Percentiles rank a stretch among this genome's conserved stretches.
These are phyloP conservation scores for Apistogramma diplotaenia DNA, from an alignment of 2,113 vertebrate genomes.

Conservation along the genomic window DNA sequence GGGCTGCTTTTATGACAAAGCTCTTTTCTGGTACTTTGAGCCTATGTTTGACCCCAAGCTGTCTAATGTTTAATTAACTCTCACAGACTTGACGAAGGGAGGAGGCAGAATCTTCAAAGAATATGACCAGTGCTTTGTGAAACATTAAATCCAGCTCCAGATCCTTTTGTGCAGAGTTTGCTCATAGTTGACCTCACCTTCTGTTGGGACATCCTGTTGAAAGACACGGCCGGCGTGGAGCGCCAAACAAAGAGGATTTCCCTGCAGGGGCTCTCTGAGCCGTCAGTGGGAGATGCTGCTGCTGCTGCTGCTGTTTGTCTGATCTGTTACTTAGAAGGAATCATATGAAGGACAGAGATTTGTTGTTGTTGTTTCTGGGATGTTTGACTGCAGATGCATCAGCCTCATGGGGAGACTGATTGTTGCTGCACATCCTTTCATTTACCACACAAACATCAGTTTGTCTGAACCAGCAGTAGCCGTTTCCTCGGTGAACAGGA, in stretches of 20 bases:
- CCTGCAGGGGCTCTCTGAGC: conserved; percentile 61
- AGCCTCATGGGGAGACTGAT: background rate
- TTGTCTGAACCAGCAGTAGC: background rate
- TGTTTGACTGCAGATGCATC: background rate
- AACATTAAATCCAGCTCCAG: conserved; percentile 68
- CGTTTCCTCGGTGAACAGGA: background rate
- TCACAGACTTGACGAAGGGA: conserved; percentile 37
- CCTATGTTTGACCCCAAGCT: conserved; percentile 50
- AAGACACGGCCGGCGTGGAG: conserved; percentile 46
- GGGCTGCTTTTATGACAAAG: background rate
- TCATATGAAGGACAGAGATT: conserved; percentile 13
- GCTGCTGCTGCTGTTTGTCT: conserved; percentile 34
- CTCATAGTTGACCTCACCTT: conserved; percentile 79
- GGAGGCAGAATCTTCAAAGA: conserved; percentile 67
- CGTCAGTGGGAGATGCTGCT: conserved; percentile 58
- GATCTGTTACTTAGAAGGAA: conserved; percentile 29
- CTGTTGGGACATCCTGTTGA: conserved; percentile 67
- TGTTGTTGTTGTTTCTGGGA: conserved; percentile 21
- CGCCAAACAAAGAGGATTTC: conserved; percentile 69
- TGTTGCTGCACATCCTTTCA: background rate
- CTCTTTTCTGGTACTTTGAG: background rate
- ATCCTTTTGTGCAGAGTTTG: conserved; percentile 66
- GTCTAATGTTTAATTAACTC: conserved; percentile 74
- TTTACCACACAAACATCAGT: accelerated
- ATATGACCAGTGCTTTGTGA: conserved; percentile 65